Conservation (phyloP, 2,113 vertebrate species). For the Rattus rattus region DNA sequence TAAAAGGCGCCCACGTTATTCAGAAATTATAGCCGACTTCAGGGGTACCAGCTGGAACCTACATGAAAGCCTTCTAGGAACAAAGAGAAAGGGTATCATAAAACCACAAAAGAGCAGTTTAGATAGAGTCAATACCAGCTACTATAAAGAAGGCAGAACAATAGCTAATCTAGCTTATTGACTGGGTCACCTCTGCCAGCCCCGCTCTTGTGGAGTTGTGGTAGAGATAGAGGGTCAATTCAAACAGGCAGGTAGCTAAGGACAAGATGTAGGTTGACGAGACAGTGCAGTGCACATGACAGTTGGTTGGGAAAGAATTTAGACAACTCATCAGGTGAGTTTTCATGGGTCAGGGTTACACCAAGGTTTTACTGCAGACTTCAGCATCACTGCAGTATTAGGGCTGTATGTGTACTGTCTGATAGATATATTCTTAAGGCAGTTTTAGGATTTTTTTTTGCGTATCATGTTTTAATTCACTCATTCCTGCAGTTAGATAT, state of each 20-base stretch:
- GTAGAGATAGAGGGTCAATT: neutral
- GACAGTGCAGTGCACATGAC: too few species aligned
- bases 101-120: neutral
- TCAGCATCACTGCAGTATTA: neutral
- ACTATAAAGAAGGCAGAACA: neutral
- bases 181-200: neutral
- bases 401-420: neutral
- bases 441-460: constrained; percentile 41
- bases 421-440: neutral
- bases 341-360: neutral
- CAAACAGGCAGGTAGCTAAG: neutral
- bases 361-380: neutral
- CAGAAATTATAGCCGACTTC: neutral
- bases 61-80: neutral
- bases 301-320: neutral
- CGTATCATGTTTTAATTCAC: constrained; percentile 58
- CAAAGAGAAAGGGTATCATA: neutral
- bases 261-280: neutral
- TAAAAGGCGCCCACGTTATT: neutral
- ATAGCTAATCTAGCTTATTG: neutral
- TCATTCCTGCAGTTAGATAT: constrained; percentile 4
- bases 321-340: neutral
- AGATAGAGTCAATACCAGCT: neutral
- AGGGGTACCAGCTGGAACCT: neutral
- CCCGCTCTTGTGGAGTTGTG: neutral